Evolutionary conservation across 1,140 invertebrate genomes (phyloP), one percentile per base, ranked within the genome.

Genomic region (Dendroctonus ponderosae): DNA sequence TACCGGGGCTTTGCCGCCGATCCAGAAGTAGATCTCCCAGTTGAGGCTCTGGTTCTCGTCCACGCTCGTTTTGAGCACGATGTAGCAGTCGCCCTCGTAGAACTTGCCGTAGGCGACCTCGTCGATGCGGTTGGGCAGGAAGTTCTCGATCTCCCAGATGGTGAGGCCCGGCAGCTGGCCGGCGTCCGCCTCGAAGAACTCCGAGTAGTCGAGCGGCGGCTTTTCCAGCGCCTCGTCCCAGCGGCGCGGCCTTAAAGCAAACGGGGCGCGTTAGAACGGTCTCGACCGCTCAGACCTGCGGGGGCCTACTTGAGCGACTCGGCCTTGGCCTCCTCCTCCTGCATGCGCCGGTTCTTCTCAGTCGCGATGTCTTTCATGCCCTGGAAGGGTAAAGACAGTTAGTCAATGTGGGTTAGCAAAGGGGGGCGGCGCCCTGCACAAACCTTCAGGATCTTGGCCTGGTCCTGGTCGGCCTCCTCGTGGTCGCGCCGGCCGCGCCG

Each of bases 21-120:
- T 99, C 97, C 97, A 99, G 78, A 98, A 99, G 82, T 91, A 99
- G 73, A 99, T 99, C 73, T 95, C 88, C 94, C 96, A 99, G 58
- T 86, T 85, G 0, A 99, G 80, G 58, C 89, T 90, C 50, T 92
- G 91, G 71, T 89, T 87, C 42, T 96, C 89, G 78, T 98, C 96
- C 43, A 91, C 80, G 43, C 81, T 86, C 0, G 97, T 99, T 79
- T 97, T 95, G 50, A 99, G 80, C 60, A 99, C 85, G 72, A 99
- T 98, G 77, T 99, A 99, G 80, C 97, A 99, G 80, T 99, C 98
- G 11, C 93, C 97, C 82, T 99, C 96, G 77, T 98, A 99, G 80
- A 99, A 99, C 80, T 98, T 98, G 6, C 98, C 97, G 81, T 97
- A 90, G 0, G 93, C 87, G 8, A 90, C 91, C 85, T 93, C 88